Evolutionary conservation across 2,113 vertebrate species (phyloP), one percentile per base, ranked within the genome.

Genomic region (Mustela lutreola): DNA sequence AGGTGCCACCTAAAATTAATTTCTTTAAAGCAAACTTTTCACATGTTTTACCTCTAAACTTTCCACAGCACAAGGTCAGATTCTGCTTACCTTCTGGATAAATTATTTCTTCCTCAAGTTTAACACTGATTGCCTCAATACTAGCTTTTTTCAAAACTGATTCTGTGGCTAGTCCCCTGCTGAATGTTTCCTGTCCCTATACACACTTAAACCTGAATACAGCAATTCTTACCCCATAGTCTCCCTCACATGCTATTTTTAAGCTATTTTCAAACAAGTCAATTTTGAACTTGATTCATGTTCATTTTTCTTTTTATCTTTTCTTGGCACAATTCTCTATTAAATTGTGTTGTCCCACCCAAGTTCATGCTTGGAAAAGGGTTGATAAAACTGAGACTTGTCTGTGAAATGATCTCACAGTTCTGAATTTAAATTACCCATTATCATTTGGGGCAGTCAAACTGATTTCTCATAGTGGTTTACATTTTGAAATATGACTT

Each of bases 401-500:
- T 75, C 65, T 89, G 39, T 45, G 82, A 92, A 89, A 70, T 89
- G 45, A 86, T 79, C 63, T 95, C 76, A 80, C 12, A 48, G 11
- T 84, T 91, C 28, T 85, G 53, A 91, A 85, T 65, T 48, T 88
- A 95, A 97, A 95, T 78, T 70, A 83, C 14, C 33, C 50, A 15
- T n/a, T 67, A 73, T 62, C 60, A 82, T 71, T 85, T 76, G 24
- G 67, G 58, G 45, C 48, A 91, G 31, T 84, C 89, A 79, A 88
- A 93, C 70, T 88, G 50, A 92, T 76, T 94, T 94, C 56, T 83
- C 81, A 65, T 33, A 36, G 11, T 58, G 19, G 33, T 88, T 87
- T 90, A 89, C 7, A 84, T 89, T 93, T 89, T 85, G 42, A 97
- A 81, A 91, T 45, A 89, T 11, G 48, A 85, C 56, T 85, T 92